A percentile compares a stretch with the other conserved stretches of the same genome.
phyloP scores from a whole-genome alignment of 2,113 vertebrate species.

The Tringa solitaria region DNA sequence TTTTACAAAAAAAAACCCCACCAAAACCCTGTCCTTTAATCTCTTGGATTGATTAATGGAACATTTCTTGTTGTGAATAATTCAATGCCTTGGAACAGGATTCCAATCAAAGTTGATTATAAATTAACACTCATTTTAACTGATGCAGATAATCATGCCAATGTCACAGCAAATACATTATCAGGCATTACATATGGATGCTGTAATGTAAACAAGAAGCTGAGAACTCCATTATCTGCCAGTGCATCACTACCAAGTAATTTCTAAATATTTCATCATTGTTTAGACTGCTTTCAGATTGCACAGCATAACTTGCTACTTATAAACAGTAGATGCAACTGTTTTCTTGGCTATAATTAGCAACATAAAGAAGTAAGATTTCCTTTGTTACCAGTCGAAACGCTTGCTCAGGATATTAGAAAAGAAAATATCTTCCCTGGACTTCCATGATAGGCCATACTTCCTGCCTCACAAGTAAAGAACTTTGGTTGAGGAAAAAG shows the following conservation, averaged over 20 bases:
- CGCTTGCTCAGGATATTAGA: background rate
- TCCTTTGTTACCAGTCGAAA: background rate
- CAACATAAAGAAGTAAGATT: background rate
- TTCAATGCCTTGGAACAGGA: background rate
- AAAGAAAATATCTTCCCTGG: background rate
- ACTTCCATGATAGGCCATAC: background rate
- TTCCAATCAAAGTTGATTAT: background rate
- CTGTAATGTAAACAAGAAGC: conserved; percentile 15
- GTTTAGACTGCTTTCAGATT: background rate
- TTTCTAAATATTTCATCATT: background rate
- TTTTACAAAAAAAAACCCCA: background rate
- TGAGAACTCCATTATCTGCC: background rate
- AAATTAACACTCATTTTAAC: conserved; percentile 24
- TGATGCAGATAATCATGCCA: conserved; percentile 1
- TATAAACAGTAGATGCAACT: background rate
- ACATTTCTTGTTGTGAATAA: conserved; percentile 6
- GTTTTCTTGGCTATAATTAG: background rate
- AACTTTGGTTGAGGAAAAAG: background rate
- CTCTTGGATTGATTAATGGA: conserved; percentile 14
- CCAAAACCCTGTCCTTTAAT: background rate
- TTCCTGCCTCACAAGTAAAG: background rate
- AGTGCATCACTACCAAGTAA: background rate
- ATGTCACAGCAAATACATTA: conserved; percentile 21
- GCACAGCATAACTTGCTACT: background rate
- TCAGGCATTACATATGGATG: background rate